These are phyloP conservation scores for Drosophila trapezifrons DNA, from an alignment of 1,140 invertebrate genomes.

Conservation along the genomic window DNA sequence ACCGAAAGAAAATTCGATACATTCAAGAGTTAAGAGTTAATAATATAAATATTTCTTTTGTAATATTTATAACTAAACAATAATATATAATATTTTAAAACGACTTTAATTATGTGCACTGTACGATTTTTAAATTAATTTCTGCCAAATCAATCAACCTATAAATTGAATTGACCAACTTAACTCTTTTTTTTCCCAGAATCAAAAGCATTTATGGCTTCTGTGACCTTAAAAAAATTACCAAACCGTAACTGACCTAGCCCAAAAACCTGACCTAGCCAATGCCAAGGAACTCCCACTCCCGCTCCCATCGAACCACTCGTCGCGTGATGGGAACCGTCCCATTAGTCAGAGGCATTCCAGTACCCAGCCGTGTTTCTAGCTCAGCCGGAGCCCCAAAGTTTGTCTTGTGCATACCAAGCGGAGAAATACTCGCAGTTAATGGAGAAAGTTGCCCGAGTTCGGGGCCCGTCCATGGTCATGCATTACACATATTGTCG, in stretches of 20 bases:
- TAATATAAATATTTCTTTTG: no score
- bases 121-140: no score
- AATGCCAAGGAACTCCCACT: slow-evolving; percentile 31
- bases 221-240: slow-evolving; percentile 4
- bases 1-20: no score
- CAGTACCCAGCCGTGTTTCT: slow-evolving; percentile 30
- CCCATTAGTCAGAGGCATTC: slow-evolving; percentile 26
- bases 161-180: background rate
- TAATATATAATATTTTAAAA: no score
- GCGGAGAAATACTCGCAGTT: slow-evolving; percentile 46
- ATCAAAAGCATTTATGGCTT: background rate
- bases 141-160: slow-evolving; percentile 1
- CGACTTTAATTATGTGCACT: no score
- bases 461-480: slow-evolving; percentile 36
- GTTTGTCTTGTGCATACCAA: slow-evolving; percentile 55
- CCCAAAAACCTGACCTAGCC: slow-evolving; percentile 37
- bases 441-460: slow-evolving; percentile 54
- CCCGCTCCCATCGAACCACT: background rate
- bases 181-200: background rate
- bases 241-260: slow-evolving; percentile 58
- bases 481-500: slow-evolving; percentile 47
- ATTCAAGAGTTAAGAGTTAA: no score
- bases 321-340: background rate
- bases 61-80: no score
- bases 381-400: slow-evolving; percentile 32